Evolutionary conservation across 2,888 invertebrate genomes (phyloP).

Genomic region (Netelia virgata): DNA sequence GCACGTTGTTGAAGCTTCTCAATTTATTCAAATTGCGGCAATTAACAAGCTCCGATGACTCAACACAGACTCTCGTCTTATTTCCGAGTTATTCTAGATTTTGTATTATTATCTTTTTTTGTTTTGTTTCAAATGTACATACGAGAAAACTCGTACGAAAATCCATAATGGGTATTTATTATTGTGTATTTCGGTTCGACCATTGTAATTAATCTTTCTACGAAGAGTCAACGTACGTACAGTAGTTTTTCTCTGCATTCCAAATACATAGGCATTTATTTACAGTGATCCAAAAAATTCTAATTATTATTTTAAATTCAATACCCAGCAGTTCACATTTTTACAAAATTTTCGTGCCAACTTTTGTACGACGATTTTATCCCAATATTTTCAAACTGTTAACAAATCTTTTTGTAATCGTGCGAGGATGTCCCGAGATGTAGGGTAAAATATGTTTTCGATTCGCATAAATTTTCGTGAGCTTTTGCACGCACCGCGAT

Average conservation of each 20-base stretch:
- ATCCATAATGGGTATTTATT: neutral
- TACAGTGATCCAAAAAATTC: too few relatives aligned
- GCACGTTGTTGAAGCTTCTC: constrained; percentile 29
- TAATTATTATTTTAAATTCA: too few relatives aligned
- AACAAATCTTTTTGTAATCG: neutral
- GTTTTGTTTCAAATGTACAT: neutral
- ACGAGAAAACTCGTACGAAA: neutral
- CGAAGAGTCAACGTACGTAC: constrained; percentile 48
- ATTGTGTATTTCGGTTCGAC: neutral
- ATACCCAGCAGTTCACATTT: too few relatives aligned
- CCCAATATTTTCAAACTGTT: too few relatives aligned
- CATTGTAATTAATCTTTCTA: constrained; percentile 38
- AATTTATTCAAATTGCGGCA: constrained; percentile 52
- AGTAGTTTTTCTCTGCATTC: constrained; percentile 24
- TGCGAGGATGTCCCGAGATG: neutral
- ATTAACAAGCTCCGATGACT: constrained; percentile 52
- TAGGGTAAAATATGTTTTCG: constrained; percentile 19
- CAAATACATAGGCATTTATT: neutral
- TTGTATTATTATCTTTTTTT: constrained; percentile 19
- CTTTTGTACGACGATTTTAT: too few relatives aligned
- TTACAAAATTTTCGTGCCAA: too few relatives aligned
- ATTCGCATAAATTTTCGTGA: constrained; percentile 52
- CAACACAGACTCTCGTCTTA: constrained; percentile 46
- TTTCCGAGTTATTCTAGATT: constrained; percentile 44
- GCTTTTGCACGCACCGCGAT: constrained; percentile 17